These are phyloP conservation scores for Machimus atricapillus DNA, from an alignment of 2,888 invertebrate species.

Conservation along the genomic window DNA sequence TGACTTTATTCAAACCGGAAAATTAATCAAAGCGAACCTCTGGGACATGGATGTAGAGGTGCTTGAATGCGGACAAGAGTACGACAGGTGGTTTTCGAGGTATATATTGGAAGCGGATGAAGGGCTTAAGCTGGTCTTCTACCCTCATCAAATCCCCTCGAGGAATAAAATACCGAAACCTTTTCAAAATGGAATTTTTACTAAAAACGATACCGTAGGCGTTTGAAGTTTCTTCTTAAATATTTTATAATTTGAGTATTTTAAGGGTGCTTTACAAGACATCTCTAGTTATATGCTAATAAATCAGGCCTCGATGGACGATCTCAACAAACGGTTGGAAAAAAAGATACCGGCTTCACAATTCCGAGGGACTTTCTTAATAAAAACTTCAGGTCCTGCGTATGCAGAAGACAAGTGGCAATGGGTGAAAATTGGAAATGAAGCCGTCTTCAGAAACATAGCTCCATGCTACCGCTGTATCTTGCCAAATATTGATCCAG, in stretches of 20 bases:
- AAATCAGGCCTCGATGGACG: conserved; percentile 71
- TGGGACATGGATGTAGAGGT: conserved; percentile 69
- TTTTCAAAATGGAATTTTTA: conserved; percentile 51
- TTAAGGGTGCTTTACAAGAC: conserved; percentile 70
- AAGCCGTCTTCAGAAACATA: conserved; percentile 52
- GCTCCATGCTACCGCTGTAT: conserved; percentile 67
- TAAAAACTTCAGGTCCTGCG: conserved; percentile 66
- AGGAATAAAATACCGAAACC: conserved; percentile 50
- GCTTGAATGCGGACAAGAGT: conserved; percentile 76
- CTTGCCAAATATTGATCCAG: conserved; percentile 74
- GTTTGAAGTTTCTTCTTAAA: not conserved
- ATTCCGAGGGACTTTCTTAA: conserved; percentile 76
- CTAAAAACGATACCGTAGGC: conserved; percentile 48
- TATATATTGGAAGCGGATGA: conserved; percentile 60
- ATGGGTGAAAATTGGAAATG: conserved; percentile 71
- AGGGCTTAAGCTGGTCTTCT: conserved; percentile 69
- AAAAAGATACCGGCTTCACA: conserved; percentile 65
- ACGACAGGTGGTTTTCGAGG: conserved; percentile 76
- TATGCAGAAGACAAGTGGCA: conserved; percentile 77
- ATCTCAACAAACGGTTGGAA: conserved; percentile 69
- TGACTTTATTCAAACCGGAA: conserved; percentile 45
- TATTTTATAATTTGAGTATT: not conserved
- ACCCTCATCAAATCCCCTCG: conserved; percentile 63
- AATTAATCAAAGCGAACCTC: conserved; percentile 62
- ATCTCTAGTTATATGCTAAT: conserved; percentile 73